Conservation (phyloP, 2,797 vertebrate species). For the Sitta carolinensis region DNA sequence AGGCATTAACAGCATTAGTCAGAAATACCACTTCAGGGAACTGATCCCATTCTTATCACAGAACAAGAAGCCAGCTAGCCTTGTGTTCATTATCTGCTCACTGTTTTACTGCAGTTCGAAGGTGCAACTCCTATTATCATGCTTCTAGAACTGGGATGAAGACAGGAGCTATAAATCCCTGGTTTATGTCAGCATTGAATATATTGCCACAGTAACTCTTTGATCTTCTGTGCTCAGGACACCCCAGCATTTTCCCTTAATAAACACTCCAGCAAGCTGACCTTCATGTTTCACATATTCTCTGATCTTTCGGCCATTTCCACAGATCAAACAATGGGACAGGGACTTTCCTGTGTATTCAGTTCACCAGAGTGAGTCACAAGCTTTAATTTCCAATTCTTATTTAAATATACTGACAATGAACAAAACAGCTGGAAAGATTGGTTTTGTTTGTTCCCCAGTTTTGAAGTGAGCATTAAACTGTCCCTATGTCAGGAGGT, state of each 20-base stretch:
- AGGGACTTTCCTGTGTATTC: slow-evolving; percentile 33
- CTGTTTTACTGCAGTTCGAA: not conserved
- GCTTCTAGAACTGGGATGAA: not conserved
- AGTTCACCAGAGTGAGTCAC: slow-evolving; percentile 9
- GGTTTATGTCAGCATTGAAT: not conserved
- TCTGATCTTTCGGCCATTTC: slow-evolving; percentile 67
- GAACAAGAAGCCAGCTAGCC: not conserved
- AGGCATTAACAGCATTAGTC: not conserved
- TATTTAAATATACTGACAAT: slow-evolving; percentile 26
- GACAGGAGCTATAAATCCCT: not conserved
- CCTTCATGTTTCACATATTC: slow-evolving; percentile 29
- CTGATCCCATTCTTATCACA: not conserved
- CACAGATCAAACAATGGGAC: slow-evolving; percentile 51
- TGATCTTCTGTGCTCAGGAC: slow-evolving; percentile 49
- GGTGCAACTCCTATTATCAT: not conserved
- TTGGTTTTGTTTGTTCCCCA: not conserved
- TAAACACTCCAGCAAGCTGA: slow-evolving; percentile 27
- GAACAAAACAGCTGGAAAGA: not conserved
- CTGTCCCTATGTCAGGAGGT: rapidly evolving
- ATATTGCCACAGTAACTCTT: slow-evolving; percentile 7
- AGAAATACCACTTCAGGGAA: slow-evolving; percentile 6
- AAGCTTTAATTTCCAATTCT: slow-evolving; percentile 48
- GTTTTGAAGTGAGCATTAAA: not conserved
- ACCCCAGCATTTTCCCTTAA: slow-evolving; percentile 14
- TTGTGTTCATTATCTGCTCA: not conserved